Evolutionary conservation across 2,888 invertebrate genomes (phyloP), one percentile per base, ranked within the genome.

Genomic region (Petrolisthes cinctipes): DNA sequence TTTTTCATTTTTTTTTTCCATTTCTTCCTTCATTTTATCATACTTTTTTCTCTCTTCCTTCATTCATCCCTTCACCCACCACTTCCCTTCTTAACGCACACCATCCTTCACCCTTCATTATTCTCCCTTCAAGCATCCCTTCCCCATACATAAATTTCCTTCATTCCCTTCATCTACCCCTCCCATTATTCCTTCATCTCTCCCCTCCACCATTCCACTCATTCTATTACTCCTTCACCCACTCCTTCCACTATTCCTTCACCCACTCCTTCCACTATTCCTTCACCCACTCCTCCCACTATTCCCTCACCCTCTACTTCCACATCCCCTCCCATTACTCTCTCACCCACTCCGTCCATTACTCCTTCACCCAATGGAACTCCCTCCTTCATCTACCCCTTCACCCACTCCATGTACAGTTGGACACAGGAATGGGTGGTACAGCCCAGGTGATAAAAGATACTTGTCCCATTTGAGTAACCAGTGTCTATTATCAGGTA

Each of bases 51-150:
- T 37, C 37, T 37, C 37, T 37, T 37, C 37, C 37, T 37, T 37
- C 37, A 37, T 37, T 37, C 37, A 37, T 37, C 37, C 2, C 37
- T 37, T 23, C 71, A 14, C 5, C 1, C 71, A 6, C 6, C n/a
- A 7, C 5, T 71, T 71, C 71, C 9, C 71, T n/a, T 71, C 71
- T 71, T 6, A 20, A 7, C n/a, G 5, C 6, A 20, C n/a, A 6
- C n/a, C 71, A 20, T n/a, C 71, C n/a, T 71, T 23, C n/a, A 6
- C n/a, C n/a, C 71, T 71, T 71, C 71, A n/a, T 71, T 71, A n/a
- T 17, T 17, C 6, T 78, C 51, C 51, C 37, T 23, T 23, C 37
- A 5, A 37, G 5, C 78, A 7, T 7, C 17, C 17, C 9, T 54
- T 80, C 54, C 14, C n/a, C 57, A 0, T 80, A 53, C 53, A n/a